Evolutionary conservation across 2,888 invertebrate species (phyloP).

Genomic region (Busseola fusca): DNA sequence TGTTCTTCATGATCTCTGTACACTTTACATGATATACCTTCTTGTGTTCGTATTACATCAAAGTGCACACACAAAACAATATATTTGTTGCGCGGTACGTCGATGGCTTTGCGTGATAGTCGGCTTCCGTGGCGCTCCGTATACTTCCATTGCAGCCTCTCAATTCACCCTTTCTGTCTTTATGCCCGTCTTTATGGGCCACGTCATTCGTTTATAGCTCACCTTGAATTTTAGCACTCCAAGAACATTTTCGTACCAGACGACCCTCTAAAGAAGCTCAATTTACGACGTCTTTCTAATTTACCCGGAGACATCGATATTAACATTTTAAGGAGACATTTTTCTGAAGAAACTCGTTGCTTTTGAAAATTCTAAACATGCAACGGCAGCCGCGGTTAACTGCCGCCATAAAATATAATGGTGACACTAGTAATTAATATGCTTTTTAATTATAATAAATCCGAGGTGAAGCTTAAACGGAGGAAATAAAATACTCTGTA

Average conservation of each 20-base stretch:
- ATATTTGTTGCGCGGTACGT: conserved; percentile 57
- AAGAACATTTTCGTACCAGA: conserved; percentile 38
- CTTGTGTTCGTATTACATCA: conserved; percentile 79
- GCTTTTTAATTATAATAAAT: conserved; percentile 62
- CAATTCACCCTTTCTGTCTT: conserved; percentile 65
- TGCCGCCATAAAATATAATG: conserved; percentile 42
- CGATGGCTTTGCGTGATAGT: conserved; percentile 70
- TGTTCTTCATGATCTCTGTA: conserved; percentile 12
- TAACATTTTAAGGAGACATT: conserved; percentile 46
- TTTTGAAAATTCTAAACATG: conserved; percentile 34
- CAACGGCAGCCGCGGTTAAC: conserved; percentile 28
- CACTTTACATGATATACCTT: conserved; percentile 42
- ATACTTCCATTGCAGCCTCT: conserved; percentile 58
- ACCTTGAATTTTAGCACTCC: conserved; percentile 69
- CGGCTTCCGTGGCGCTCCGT: conserved; percentile 71
- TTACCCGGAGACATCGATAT: conserved; percentile 51
- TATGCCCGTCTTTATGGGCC: conserved; percentile 68
- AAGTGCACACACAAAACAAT: conserved; percentile 62
- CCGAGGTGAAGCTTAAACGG: conserved; percentile 69
- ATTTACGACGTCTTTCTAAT: conserved; percentile 60
- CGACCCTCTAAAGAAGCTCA: conserved; percentile 51
- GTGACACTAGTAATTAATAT: conserved; percentile 44
- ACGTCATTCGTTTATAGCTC: conserved; percentile 74
- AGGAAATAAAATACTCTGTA: conserved; percentile 56
- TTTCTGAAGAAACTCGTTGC: conserved; percentile 20